A percentile compares a stretch with the other conserved stretches of the same genome.
Evolutionary conservation across 2,113 vertebrate species (phyloP).

Genomic region (Mola mola): DNA sequence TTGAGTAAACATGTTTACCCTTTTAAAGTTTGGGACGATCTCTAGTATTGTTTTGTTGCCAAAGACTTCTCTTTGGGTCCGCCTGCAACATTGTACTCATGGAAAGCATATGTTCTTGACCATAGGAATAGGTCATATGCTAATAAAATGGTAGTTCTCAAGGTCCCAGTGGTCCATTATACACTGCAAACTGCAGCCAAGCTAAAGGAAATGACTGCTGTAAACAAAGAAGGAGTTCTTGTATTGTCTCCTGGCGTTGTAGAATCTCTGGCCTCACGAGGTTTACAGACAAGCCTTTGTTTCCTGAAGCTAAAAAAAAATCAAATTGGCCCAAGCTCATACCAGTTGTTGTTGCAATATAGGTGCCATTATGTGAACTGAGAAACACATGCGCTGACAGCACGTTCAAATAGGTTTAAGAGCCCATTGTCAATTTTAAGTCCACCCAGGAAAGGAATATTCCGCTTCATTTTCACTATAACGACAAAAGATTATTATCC

Average conservation of each 20-base stretch:
- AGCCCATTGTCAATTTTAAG: constrained; percentile 65
- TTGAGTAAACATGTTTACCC: constrained; percentile 23
- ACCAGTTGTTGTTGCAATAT: constrained; percentile 71
- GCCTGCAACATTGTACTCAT: constrained; percentile 16
- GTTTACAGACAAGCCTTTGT: constrained; percentile 72
- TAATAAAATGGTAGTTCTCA: constrained; percentile 66
- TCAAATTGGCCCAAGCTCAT: constrained; percentile 46
- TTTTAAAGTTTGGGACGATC: neutral
- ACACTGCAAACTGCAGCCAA: constrained; percentile 58
- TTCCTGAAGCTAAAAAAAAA: constrained; percentile 56
- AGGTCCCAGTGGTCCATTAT: constrained; percentile 48
- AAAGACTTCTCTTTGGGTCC: constrained; percentile 23
- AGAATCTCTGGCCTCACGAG: constrained; percentile 51
- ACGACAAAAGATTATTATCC: constrained; percentile 60
- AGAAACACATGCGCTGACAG: constrained; percentile 69
- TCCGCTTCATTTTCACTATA: constrained; percentile 35
- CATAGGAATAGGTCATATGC: constrained; percentile 22
- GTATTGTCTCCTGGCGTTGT: constrained; percentile 64
- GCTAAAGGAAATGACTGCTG: constrained; percentile 64
- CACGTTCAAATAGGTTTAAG: constrained; percentile 60
- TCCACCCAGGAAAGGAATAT: constrained; percentile 50
- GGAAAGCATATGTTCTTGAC: constrained; percentile 42
- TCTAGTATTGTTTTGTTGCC: neutral
- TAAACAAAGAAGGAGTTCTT: constrained; percentile 72
- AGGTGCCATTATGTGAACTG: constrained; percentile 69